Base-by-base conservation (phyloP, 2,888 invertebrate genomes). In the Amblyjoppa fuscipennis region DNA sequence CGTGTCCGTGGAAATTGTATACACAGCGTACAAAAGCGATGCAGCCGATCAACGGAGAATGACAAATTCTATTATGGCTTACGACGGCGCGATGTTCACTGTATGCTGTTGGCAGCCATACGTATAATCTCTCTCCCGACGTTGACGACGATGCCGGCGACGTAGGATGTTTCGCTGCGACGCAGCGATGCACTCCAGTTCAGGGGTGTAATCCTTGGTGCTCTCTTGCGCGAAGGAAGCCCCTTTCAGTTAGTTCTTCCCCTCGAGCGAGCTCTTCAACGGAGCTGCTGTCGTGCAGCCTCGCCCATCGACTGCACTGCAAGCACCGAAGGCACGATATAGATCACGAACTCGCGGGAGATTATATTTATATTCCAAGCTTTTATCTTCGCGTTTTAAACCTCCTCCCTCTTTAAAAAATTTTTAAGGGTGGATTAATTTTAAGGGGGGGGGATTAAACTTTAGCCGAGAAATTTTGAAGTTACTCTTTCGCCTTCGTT, bases 41-140 rank as follows among this genome's bases (percentile, higher is more conserved):
- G 64, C 38, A 64, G 68, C 31, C 70, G 78, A 82, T 82, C 74
- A 75, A 76, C 70, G 28, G 66, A 78, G 69, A 81, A 85, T 82
- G 64, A 79, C 82, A 85, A 85, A 85, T 85, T 82, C 85, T 59
- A 85, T 85, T 85, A 85, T 71, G 51, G 79, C 82, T 71, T 51
- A 69, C 49, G 75, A 71, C 49, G 64, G 41, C 28, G 56, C 75
- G 51, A 51, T 49, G 64, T 49, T 59, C 70, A 53, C 45, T 64
- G 45, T 56, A 64, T 69, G 76, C 80, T 69, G 78, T 66, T 81
- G 84, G 84, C 81, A 85, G 84, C 81, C 84, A 81, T 85, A 85
- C 74, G 84, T 77, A 69, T 85, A 85, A 69, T 77, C 84, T 77
- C 77, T 81, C 81, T 59, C 66, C 53, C 64, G 74, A 78, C 84